Conservation (phyloP, 2,797 vertebrate genomes). For the Sebastes melanostomus region DNA sequence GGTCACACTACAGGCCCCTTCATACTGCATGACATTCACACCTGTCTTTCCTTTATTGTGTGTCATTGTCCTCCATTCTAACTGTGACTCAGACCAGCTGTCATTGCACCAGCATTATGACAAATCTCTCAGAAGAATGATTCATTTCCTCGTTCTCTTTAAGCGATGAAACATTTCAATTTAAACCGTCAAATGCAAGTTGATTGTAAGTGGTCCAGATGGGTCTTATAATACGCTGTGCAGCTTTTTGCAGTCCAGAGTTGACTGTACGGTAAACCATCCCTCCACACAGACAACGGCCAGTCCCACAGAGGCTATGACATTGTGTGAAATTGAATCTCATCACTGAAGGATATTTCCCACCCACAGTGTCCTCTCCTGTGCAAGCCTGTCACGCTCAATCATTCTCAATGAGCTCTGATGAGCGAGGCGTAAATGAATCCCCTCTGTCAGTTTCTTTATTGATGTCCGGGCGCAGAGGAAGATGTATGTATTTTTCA, state of each 20-base stretch:
- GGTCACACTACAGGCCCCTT: not conserved
- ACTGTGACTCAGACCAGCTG: not conserved
- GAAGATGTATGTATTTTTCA: slow-evolving; percentile 76
- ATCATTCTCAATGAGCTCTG: slow-evolving; percentile 71
- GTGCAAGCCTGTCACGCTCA: slow-evolving; percentile 64
- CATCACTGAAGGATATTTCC: slow-evolving; percentile 66
- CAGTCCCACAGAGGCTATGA: slow-evolving; percentile 44
- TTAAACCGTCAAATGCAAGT: not conserved
- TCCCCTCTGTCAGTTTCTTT: slow-evolving; percentile 62
- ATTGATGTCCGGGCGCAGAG: slow-evolving; percentile 65
- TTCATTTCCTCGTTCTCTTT: not conserved
- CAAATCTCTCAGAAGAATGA: not conserved
- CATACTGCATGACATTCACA: not conserved
- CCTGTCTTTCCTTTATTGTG: not conserved
- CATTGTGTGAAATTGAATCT: slow-evolving; percentile 67
- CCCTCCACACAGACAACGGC: not conserved
- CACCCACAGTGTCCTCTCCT: slow-evolving; percentile 55
- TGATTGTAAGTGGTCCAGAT: not conserved
- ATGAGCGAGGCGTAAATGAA: slow-evolving; percentile 62
- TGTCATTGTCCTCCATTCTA: not conserved
- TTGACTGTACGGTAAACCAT: not conserved
- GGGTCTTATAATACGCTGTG: rapidly evolving
- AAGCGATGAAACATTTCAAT: not conserved
- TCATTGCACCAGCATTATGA: not conserved
- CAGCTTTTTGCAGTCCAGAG: not conserved